Percentiles rank a stretch among this genome's conserved stretches.
Conservation (phyloP, 2,113 vertebrate genomes). For the Corythornis cristatus region DNA sequence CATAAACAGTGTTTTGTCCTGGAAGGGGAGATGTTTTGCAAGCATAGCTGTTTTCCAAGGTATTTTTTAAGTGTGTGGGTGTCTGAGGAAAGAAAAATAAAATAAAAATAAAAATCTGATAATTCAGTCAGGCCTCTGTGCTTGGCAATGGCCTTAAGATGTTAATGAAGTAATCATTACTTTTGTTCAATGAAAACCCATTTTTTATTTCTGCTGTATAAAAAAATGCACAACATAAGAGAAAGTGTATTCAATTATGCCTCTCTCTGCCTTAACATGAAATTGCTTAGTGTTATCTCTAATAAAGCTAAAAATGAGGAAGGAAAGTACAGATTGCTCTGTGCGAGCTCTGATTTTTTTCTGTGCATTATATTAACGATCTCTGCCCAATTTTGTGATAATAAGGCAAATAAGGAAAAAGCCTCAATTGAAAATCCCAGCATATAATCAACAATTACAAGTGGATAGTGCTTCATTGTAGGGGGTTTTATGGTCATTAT, state of each 20-base stretch:
- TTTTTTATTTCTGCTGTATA: not conserved
- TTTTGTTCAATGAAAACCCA: conserved; percentile 12
- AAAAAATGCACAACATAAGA: not conserved
- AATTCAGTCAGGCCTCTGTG: not conserved
- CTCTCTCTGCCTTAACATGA: not conserved
- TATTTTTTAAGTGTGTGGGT: not conserved
- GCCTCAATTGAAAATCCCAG: conserved; percentile 47
- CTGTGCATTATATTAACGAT: conserved; percentile 48
- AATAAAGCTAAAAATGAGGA: conserved; percentile 26
- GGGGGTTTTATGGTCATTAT: conserved; percentile 39
- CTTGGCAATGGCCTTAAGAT: conserved; percentile 49
- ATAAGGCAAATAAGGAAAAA: conserved; percentile 65
- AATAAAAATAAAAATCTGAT: not conserved
- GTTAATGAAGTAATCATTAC: conserved; percentile 40
- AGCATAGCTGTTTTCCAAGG: not conserved
- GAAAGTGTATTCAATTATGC: conserved; percentile 4
- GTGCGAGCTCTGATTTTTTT: conserved; percentile 1
- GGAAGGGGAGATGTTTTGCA: not conserved
- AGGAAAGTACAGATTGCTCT: conserved; percentile 17
- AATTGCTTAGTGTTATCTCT: conserved; percentile 36
- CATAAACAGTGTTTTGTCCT: not conserved
- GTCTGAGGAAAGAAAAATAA: not conserved
- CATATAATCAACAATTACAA: conserved; percentile 37
- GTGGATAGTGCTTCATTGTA: conserved; percentile 14
- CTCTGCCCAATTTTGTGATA: conserved; percentile 57